Conservation (phyloP, 1,140 invertebrate genomes). For the Pseudomyrmex sp. region DNA sequence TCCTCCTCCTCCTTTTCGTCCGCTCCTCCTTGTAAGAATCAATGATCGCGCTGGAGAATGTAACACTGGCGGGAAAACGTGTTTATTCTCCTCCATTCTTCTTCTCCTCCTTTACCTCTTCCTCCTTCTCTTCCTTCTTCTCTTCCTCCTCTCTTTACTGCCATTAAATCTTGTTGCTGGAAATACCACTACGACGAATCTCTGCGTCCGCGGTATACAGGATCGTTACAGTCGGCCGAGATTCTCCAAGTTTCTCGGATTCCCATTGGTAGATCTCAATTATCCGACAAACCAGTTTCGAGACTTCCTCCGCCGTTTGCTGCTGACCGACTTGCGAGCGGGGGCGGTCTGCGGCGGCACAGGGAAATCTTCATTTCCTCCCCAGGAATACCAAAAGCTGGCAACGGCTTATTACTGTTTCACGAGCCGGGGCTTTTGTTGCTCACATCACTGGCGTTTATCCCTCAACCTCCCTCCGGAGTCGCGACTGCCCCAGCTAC, state of each 20-base stretch:
- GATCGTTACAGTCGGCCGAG: constrained; percentile 50
- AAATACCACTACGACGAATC: constrained; percentile 64
- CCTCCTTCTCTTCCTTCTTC: background rate
- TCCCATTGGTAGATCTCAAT: constrained; percentile 66
- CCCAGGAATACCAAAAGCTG: constrained; percentile 46
- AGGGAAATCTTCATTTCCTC: constrained; percentile 60
- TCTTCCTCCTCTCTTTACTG: background rate
- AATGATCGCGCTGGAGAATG: background rate
- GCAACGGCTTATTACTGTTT: constrained; percentile 60
- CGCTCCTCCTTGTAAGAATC: constrained; percentile 28
- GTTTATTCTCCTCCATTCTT: background rate
- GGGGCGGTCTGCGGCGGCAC: constrained; percentile 25
- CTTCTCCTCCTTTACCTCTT: background rate
- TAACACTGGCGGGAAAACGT: constrained; percentile 25
- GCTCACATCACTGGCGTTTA: constrained; percentile 11
- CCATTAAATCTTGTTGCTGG: constrained; percentile 59
- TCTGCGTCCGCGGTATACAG: constrained; percentile 17
- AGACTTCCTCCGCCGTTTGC: constrained; percentile 58
- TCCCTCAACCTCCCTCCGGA: background rate
- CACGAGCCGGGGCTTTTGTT: constrained; percentile 25
- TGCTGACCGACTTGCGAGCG: constrained; percentile 55
- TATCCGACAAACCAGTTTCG: constrained; percentile 58
- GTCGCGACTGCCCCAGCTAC: background rate
- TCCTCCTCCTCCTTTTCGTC: no score
- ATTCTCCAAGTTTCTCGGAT: constrained; percentile 70